Evolutionary conservation across 1,140 invertebrate genomes (phyloP), one percentile per base, ranked within the genome.

Genomic region (Drosophila persimilis): DNA sequence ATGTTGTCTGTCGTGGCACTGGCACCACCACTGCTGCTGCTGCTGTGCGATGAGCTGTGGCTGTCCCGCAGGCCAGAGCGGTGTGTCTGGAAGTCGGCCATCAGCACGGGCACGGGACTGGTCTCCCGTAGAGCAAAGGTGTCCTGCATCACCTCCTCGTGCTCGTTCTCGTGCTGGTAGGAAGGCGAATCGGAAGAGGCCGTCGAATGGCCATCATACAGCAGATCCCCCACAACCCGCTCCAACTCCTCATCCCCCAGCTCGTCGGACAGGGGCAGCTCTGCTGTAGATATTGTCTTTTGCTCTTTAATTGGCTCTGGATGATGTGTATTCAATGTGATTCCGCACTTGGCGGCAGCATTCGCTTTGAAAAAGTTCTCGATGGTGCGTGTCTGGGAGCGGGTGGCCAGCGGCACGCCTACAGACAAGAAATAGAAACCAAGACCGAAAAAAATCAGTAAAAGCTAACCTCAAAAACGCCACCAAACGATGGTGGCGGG

Each of bases 361-460:
- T 83, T 90, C 44, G 79, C 89, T 71, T 83, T 89, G 45, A 90
- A 90, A 51, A 86, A 90, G 69, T 89, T 90, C 53, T 90, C 89
- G 48, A 90, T 90, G 45, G 89, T 90, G 55, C 89, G 80, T 56
- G 89, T 90, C 59, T 90, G 89, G 9, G 89, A 90, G 48, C 89
- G 89, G 15, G 89, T 90, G 24, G 89, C 89, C 52, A 89, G 57
- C 22, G 81, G 89, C 47, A 90, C 89, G 52, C 89, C 89, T 90
- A 41, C 8, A 9, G 31, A 31, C 8, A 8, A 31, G 31, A 31
- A 31, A 9, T n/a, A 52, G 31, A 6, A 22, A 9, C 54, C 54
- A 20, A 58, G 3, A 46, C n/a, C n/a, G 31, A n/a, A 7, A 45
- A 20, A 47, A 47, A 51, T 51, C n/a, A 51, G 26, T 43, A 46